phyloP scores from a whole-genome alignment of 2,888 invertebrate species.

The Aspidapion aeneum region DNA sequence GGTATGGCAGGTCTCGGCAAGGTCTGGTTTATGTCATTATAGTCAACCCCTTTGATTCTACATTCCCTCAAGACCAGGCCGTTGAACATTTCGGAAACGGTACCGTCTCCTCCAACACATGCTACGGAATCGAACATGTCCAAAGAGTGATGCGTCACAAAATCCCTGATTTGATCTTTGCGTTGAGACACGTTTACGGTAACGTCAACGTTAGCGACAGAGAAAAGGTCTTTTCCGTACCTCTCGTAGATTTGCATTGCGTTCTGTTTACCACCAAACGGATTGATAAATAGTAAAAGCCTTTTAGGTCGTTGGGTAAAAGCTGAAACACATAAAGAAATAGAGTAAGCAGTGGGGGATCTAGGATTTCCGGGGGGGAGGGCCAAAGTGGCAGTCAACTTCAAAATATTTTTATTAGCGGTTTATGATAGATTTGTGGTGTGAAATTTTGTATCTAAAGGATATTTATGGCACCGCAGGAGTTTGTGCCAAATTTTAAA shows the following conservation, averaged over 20 bases:
- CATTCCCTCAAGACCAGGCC: constrained; percentile 62
- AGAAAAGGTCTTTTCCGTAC: constrained; percentile 63
- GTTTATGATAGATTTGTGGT: too few species aligned
- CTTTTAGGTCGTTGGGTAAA: constrained; percentile 61
- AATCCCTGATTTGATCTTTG: constrained; percentile 73
- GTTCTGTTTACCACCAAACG: constrained; percentile 74
- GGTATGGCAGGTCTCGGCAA: constrained; percentile 53
- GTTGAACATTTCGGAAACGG: constrained; percentile 77
- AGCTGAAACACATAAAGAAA: constrained; percentile 48
- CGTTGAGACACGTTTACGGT: constrained; percentile 68
- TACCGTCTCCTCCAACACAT: constrained; percentile 85
- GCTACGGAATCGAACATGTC: constrained; percentile 66
- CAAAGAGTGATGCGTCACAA: constrained; percentile 55
- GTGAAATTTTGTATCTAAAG: too few species aligned
- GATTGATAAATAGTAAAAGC: constrained; percentile 78
- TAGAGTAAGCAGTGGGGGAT: too few species aligned
- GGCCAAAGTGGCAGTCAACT: too few species aligned
- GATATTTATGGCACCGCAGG: too few species aligned
- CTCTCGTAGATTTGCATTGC: constrained; percentile 71
- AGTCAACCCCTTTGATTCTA: constrained; percentile 52
- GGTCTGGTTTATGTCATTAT: constrained; percentile 51
- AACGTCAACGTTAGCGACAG: constrained; percentile 62
- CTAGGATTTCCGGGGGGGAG: too few species aligned
- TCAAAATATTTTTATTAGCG: too few species aligned
- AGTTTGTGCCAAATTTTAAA: too few species aligned